A percentile compares a stretch with the other conserved stretches of the same genome.
Evolutionary conservation across 2,797 vertebrate genomes (phyloP).

Genomic region (Oophaga sylvatica): DNA sequence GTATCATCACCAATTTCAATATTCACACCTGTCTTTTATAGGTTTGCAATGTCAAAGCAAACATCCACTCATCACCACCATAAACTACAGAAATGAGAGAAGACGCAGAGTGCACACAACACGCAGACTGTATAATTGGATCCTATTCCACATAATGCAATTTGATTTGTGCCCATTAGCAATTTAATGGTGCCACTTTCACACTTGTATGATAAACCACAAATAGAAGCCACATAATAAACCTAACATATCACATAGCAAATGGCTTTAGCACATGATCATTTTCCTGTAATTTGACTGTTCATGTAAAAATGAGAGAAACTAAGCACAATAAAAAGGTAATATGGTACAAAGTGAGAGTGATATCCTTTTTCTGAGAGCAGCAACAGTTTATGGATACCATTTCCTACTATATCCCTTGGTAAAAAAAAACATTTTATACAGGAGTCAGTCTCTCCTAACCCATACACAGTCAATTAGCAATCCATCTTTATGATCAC

Average conservation of each 20-base stretch:
- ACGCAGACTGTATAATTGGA: not conserved
- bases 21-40: conserved; percentile 2
- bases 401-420: not conserved
- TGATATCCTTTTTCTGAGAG: not conserved
- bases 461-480: too few relatives aligned
- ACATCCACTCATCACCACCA: not conserved
- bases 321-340: not conserved
- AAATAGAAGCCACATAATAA: not conserved
- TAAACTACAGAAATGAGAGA: not conserved
- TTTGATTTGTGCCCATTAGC: not conserved
- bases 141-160: not conserved
- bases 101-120: not conserved
- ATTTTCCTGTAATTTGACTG: not conserved
- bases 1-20: not conserved
- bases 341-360: not conserved
- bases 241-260: not conserved
- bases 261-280: not conserved
- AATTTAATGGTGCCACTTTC: not conserved
- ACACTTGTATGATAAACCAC: not conserved
- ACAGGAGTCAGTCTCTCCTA: too few relatives aligned
- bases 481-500: too few relatives aligned
- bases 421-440: too few relatives aligned
- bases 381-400: not conserved
- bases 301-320: not conserved
- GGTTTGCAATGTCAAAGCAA: not conserved